Conservation (phyloP, 2,888 invertebrate species). For the Teinopalpus imperialis region DNA sequence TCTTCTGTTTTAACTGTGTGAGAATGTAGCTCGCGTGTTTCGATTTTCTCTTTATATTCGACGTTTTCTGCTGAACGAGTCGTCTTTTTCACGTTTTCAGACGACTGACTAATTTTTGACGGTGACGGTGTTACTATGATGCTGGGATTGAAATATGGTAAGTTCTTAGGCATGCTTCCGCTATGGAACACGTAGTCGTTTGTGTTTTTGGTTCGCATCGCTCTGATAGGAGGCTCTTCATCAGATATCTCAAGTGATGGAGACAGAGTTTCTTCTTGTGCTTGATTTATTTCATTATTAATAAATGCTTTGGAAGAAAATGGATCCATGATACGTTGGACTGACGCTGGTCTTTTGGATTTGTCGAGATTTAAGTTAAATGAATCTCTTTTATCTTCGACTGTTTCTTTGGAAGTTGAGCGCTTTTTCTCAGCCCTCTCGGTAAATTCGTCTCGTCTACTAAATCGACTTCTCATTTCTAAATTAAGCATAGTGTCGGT, state of each 20-base stretch:
- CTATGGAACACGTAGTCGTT: slow-evolving; percentile 65
- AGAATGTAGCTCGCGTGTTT: slow-evolving; percentile 52
- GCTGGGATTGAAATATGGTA: slow-evolving; percentile 66
- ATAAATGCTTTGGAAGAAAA: slow-evolving; percentile 70
- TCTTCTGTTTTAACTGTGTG: slow-evolving; percentile 61
- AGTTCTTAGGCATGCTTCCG: slow-evolving; percentile 72
- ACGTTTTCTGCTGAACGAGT: slow-evolving; percentile 63
- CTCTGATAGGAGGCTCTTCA: slow-evolving; percentile 59
- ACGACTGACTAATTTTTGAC: slow-evolving; percentile 63
- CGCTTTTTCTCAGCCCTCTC: slow-evolving; percentile 59
- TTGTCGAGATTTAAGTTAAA: slow-evolving; percentile 62
- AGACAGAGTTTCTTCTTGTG: slow-evolving; percentile 52
- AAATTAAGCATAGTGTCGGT: slow-evolving; percentile 71
- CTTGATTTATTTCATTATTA: slow-evolving; percentile 55
- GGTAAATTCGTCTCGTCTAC: slow-evolving; percentile 63
- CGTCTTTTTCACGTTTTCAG: slow-evolving; percentile 64
- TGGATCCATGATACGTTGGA: slow-evolving; percentile 64
- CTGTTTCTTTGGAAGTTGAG: slow-evolving; percentile 61
- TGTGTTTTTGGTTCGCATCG: slow-evolving; percentile 58
- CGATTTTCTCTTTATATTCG: slow-evolving; percentile 60
- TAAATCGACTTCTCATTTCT: slow-evolving; percentile 66
- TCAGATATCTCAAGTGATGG: slow-evolving; percentile 57
- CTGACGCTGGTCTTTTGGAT: slow-evolving; percentile 60
- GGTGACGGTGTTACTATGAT: slow-evolving; percentile 64
- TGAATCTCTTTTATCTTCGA: slow-evolving; percentile 63